phyloP scores from a whole-genome alignment of 2,797 vertebrate species.

The Clarias fuscus region DNA sequence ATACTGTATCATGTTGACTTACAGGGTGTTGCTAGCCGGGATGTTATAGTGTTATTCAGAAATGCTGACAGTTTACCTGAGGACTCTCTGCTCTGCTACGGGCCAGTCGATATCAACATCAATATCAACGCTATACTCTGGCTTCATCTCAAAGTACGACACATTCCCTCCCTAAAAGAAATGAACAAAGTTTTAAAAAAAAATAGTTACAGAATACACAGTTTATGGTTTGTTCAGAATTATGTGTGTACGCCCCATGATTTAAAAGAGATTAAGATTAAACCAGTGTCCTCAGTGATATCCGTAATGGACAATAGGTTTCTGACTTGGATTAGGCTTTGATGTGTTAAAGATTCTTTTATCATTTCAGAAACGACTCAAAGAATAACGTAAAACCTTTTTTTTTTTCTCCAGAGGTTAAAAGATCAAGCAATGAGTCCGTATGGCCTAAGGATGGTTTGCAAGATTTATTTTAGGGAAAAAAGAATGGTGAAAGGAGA shows the following conservation, averaged over 20 bases:
- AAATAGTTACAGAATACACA: not conserved
- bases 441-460: not conserved
- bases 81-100: constrained; percentile 91
- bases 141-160: constrained; percentile 89
- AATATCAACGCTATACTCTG: constrained; percentile 92
- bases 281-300: not conserved
- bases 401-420: not conserved
- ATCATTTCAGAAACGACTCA: not conserved
- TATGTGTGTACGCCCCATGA: not conserved
- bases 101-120: constrained; percentile 97
- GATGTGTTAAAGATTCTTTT: not conserved
- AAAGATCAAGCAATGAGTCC: not conserved
- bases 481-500: not conserved
- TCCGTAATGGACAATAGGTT: not conserved
- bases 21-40: not conserved
- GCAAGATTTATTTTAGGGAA: not conserved
- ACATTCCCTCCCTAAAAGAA: constrained; percentile 82
- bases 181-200: not conserved
- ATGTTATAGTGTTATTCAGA: not conserved
- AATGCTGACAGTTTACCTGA: constrained; percentile 73
- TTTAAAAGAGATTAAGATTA: too few species aligned
- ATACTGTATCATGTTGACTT: not conserved
- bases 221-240: not conserved
- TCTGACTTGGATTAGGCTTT: too few species aligned
- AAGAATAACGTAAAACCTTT: not conserved